Evolutionary conservation across 2,888 invertebrate genomes (phyloP).

Genomic region (Rapana venosa): DNA sequence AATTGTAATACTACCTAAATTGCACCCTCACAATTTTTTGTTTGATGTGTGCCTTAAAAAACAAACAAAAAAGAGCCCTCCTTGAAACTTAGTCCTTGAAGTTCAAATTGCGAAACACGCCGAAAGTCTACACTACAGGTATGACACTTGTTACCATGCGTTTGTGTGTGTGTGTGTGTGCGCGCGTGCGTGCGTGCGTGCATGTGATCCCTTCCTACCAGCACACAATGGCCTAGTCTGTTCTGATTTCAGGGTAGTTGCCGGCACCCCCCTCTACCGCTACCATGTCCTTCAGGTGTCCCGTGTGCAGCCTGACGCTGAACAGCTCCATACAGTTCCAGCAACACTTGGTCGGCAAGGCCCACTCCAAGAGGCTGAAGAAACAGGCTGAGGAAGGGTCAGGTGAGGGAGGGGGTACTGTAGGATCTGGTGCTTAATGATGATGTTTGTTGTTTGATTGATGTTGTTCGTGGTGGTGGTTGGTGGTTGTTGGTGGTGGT

Average conservation of each 20-base stretch:
- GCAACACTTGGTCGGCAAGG: conserved; percentile 30
- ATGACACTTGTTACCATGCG: no score
- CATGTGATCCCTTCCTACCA: neutral
- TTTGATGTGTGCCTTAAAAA: no score
- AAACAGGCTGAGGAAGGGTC: neutral
- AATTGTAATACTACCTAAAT: no score
- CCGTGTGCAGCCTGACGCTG: conserved; percentile 7
- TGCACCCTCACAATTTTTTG: no score
- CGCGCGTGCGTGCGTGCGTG: neutral
- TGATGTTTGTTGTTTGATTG: no score
- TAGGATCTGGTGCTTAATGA: no score
- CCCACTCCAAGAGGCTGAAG: conserved; percentile 32
- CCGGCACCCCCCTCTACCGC: neutral
- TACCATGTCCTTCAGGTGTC: neutral
- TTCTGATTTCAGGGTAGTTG: neutral
- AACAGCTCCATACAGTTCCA: conserved; percentile 26
- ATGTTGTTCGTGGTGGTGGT: no score
- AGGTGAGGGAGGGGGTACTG: neutral
- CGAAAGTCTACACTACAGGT: no score
- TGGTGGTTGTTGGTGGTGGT: no score
- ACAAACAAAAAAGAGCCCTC: no score
- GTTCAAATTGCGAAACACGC: no score
- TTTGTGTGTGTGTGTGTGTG: neutral
- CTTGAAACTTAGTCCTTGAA: no score
- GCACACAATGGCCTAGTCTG: neutral